Base-by-base conservation (phyloP, 2,797 vertebrate genomes). In the Leptatherina wallacei region DNA sequence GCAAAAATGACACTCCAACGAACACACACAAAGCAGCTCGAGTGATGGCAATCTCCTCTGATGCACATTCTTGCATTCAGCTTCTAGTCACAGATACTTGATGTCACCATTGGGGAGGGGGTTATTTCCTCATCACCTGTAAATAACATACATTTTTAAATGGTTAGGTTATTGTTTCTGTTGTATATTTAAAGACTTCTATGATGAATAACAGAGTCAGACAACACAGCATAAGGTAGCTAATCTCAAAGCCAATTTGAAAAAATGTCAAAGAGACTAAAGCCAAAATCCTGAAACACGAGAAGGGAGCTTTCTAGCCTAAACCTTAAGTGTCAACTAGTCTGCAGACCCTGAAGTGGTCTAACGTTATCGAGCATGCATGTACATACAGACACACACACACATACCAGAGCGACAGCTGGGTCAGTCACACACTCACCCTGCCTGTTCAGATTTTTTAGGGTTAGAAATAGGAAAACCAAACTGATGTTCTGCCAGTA, bases 41-140 rank as follows among this genome's bases (percentile, higher is more conserved):
- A 87, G 89, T 91, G 91, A 92, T 90, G 89, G 88, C 90, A 91
- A 90, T 94, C 89, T 90, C 76, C 62, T 82, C 85, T 85, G 75
- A 83, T 89, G 89, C 91, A 91, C 75, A 69, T 81, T 78, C 73
- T 75, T 85, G 83, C 79, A 84, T 87, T 79, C 69, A 86, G 88
- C 86, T 80, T 85, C 54, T 63, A 89, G 85, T 89, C 91, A 92
- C 85, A 91, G 91, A 92, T 92, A 89, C 82, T 89, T 91, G 91
- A 93, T 94, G 93, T 93, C 91, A 91, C 80, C 79, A 40, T 63
- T 54, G 47, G 62, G 63, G 40, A 52, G 71, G 55, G 24, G 77
- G 70, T 4, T 70, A 56, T 78, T 89, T 86, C 80, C 73, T 78
- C 77, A 78, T 66, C 82, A 86, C 80, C 81, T 93, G 90, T 89